phyloP scores from a whole-genome alignment of 2,113 vertebrate genomes.

The Catharus fuscescens region DNA sequence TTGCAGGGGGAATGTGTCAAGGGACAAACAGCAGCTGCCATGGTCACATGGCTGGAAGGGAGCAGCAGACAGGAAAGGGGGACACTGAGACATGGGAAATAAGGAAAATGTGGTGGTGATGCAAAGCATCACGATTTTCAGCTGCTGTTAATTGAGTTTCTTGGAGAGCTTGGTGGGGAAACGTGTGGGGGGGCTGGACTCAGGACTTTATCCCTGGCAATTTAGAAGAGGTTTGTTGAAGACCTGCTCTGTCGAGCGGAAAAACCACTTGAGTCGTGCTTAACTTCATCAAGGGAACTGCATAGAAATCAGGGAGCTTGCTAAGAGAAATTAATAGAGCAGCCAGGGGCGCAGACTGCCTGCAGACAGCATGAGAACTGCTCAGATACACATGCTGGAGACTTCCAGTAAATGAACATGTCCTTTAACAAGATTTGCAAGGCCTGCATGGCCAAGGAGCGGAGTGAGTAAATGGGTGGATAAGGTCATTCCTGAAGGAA shows the following conservation, averaged over 20 bases:
- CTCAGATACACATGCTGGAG: constrained; percentile 18
- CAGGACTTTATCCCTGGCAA: not conserved
- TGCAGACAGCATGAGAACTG: constrained; percentile 5
- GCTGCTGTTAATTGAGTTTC: not conserved
- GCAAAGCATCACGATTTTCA: not conserved
- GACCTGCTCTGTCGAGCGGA: not conserved
- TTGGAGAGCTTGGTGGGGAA: not conserved
- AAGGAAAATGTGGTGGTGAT: not conserved
- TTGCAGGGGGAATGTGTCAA: not conserved
- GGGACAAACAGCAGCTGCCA: not conserved
- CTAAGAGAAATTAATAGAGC: constrained; percentile 43
- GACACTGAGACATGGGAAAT: not conserved
- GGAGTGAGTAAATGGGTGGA: not conserved
- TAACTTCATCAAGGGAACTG: constrained; percentile 45
- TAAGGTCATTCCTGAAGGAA: constrained; percentile 5
- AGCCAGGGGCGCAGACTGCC: not conserved
- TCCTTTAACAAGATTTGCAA: constrained; percentile 42
- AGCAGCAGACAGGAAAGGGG: not conserved
- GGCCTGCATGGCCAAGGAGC: not conserved
- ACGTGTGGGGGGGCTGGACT: fast-evolving
- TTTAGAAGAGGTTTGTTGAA: constrained; percentile 3
- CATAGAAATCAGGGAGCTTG: constrained; percentile 36
- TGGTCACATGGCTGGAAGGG: fast-evolving
- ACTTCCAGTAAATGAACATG: constrained; percentile 31
- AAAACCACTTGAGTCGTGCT: constrained; percentile 14